These are phyloP conservation scores for Hyposmocoma kahamanoa DNA, from an alignment of 1,140 invertebrate species.

Conservation along the genomic window DNA sequence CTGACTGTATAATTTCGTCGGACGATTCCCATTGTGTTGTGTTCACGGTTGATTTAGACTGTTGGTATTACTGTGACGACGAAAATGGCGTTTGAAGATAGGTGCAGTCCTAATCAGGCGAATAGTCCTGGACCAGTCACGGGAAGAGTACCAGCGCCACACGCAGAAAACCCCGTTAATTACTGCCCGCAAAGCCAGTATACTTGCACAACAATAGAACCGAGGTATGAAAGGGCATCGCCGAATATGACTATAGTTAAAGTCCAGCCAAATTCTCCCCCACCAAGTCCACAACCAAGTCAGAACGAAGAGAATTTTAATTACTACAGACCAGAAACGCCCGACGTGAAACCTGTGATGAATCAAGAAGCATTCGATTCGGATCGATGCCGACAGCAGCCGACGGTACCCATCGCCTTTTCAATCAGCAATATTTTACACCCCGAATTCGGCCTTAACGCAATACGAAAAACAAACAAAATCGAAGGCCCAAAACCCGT, in stretches of 20 bases:
- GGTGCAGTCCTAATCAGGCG: slow-evolving; percentile 76
- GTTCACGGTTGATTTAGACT: slow-evolving; percentile 1
- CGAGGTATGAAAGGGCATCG: slow-evolving; percentile 36
- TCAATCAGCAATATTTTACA: slow-evolving; percentile 67
- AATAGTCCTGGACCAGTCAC: slow-evolving; percentile 67
- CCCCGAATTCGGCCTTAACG: slow-evolving; percentile 65
- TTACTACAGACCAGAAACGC: slow-evolving; percentile 54
- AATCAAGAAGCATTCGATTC: slow-evolving; percentile 33
- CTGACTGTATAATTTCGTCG: slow-evolving; percentile 12
- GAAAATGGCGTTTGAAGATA: slow-evolving; percentile 76
- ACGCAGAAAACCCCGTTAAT: slow-evolving; percentile 29
- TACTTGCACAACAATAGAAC: slow-evolving; percentile 59
- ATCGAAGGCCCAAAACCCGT: slow-evolving; percentile 61
- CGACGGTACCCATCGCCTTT: slow-evolving; percentile 44
- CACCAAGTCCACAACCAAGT: slow-evolving; percentile 48
- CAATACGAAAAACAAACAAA: slow-evolving; percentile 56
- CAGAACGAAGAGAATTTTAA: slow-evolving; percentile 34
- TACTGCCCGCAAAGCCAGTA: slow-evolving; percentile 47
- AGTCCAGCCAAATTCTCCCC: slow-evolving; percentile 51
- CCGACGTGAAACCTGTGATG: slow-evolving; percentile 52
- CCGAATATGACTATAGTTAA: slow-evolving; percentile 50
- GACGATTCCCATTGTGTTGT: slow-evolving; percentile 12
- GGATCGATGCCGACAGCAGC: slow-evolving; percentile 33
- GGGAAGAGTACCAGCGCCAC: slow-evolving; percentile 50
- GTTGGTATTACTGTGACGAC: slow-evolving; percentile 10